Conservation (phyloP, 2,888 invertebrate species). For the Melanargia galathea region DNA sequence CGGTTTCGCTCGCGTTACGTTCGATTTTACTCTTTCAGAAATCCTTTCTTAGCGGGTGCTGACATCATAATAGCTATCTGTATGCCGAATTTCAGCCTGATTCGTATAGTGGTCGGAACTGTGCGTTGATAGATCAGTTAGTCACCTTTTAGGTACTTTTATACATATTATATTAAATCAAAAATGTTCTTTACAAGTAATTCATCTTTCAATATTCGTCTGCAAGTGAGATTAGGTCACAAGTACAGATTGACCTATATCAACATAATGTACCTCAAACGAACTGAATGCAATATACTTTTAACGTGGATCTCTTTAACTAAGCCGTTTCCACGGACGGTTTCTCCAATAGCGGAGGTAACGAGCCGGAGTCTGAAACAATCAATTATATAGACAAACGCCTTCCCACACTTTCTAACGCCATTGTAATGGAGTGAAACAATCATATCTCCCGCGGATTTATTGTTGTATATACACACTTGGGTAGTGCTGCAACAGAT, state of each 20-base stretch:
- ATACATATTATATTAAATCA: no score
- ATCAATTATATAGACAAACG: slow-evolving; percentile 63
- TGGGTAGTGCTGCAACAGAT: neutral
- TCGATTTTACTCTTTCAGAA: no score
- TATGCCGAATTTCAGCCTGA: no score
- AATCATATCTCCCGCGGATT: slow-evolving; percentile 59
- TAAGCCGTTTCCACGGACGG: slow-evolving; percentile 48
- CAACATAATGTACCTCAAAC: neutral
- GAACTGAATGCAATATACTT: neutral
- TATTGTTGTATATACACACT: slow-evolving; percentile 34
- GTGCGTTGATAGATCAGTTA: no score
- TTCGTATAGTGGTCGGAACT: no score
- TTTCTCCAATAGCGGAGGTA: slow-evolving; percentile 49
- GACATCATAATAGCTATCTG: no score
- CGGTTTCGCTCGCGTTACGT: no score
- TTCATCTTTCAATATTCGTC: neutral
- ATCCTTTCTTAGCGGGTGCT: no score
- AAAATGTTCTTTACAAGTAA: neutral
- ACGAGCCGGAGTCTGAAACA: slow-evolving; percentile 54
- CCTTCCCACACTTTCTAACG: slow-evolving; percentile 79
- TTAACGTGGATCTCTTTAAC: neutral
- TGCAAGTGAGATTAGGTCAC: neutral
- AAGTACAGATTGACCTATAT: neutral
- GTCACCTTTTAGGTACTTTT: no score
- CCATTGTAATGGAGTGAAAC: slow-evolving; percentile 69